phyloP scores from a whole-genome alignment of 2,888 invertebrate genomes.

The Tachina fera region DNA sequence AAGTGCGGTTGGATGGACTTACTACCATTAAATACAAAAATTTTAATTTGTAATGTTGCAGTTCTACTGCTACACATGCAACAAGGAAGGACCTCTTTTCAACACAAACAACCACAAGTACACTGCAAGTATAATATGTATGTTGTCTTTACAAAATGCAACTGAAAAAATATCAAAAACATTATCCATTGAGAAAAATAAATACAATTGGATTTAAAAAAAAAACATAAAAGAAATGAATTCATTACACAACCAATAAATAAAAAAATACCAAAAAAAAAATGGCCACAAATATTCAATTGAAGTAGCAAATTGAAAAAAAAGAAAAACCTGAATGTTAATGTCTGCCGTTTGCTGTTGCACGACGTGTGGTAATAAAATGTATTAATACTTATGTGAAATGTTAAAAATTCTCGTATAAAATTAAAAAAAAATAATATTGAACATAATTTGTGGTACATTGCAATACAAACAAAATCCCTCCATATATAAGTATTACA shows the following conservation, averaged over 20 bases:
- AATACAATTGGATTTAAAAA: constrained; percentile 24
- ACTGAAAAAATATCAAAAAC: constrained; percentile 13
- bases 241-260: constrained; percentile 68
- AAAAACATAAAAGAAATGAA: constrained; percentile 46
- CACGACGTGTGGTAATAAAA: constrained; percentile 60
- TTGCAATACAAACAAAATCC: not conserved
- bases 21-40: constrained; percentile 16
- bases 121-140: constrained; percentile 16
- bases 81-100: constrained; percentile 41
- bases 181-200: constrained; percentile 15
- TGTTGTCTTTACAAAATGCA: constrained; percentile 19
- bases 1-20: not conserved
- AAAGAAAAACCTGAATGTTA: constrained; percentile 42
- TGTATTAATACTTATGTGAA: constrained; percentile 48
- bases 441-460: constrained; percentile 41
- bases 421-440: constrained; percentile 6
- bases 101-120: constrained; percentile 20
- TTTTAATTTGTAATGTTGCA: constrained; percentile 45
- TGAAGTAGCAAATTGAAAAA: constrained; percentile 32
- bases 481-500: constrained; percentile 32
- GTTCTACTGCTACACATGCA: constrained; percentile 32
- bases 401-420: constrained; percentile 13
- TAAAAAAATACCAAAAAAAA: constrained; percentile 60
- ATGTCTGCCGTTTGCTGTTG: constrained; percentile 52
- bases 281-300: constrained; percentile 62